Conservation (phyloP, 2,113 vertebrate species). For the Saccopteryx bilineata region DNA sequence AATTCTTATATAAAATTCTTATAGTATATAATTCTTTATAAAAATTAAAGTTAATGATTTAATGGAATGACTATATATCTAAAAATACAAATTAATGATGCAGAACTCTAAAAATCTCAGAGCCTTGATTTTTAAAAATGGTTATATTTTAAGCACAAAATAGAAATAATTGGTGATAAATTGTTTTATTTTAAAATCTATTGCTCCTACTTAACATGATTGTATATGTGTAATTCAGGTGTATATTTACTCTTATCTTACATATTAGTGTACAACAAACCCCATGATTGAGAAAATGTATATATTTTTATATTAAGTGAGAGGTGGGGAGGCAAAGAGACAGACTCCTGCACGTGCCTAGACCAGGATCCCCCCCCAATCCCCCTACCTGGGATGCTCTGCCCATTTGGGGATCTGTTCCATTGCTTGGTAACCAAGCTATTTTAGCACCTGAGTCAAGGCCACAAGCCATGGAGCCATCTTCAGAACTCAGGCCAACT, state of each 20-base stretch:
- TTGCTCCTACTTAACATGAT: not conserved
- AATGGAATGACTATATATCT: not conserved
- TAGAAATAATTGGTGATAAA: not conserved
- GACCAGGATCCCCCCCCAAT: too few relatives aligned
- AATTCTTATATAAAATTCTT: not conserved
- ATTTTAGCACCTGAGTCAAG: too few relatives aligned
- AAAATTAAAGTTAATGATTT: constrained; percentile 8
- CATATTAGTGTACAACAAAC: not conserved
- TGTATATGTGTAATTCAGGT: not conserved
- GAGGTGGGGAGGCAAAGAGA: too few relatives aligned
- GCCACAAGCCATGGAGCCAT: too few relatives aligned
- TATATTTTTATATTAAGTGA: too few relatives aligned
- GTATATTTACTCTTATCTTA: not conserved
- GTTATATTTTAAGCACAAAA: not conserved
- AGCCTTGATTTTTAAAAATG: not conserved
- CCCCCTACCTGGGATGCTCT: too few relatives aligned
- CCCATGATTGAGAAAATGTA: not conserved
- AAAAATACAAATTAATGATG: not conserved
- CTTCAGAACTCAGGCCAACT: too few relatives aligned
- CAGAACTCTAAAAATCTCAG: not conserved
- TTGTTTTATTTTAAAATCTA: not conserved
- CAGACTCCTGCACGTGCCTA: too few relatives aligned
- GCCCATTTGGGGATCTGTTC: too few relatives aligned
- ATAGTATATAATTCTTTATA: not conserved
- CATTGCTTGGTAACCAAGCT: too few relatives aligned